Conservation (phyloP, 2,888 invertebrate species). For the Machimus atricapillus region DNA sequence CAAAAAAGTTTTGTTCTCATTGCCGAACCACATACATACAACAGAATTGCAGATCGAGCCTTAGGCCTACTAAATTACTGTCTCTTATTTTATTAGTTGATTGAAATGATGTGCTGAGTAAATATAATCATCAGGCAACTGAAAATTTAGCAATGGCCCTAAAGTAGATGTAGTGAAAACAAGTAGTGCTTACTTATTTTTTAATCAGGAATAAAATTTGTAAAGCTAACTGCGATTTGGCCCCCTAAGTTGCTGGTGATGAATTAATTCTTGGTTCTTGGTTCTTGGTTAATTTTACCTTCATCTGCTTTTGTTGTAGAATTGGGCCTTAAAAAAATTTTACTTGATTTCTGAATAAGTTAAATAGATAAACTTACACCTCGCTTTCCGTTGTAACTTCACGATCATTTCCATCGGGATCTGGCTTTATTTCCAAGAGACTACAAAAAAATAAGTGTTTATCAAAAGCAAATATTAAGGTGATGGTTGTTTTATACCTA, state of each 20-base stretch:
- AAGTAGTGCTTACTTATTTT: no score
- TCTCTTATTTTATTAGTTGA: no score
- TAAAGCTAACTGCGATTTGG: not conserved
- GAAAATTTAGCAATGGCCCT: no score
- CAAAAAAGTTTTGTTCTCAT: no score
- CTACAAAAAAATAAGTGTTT: not conserved
- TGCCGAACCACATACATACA: no score
- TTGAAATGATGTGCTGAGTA: no score
- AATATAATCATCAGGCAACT: no score
- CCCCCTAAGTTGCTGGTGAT: not conserved
- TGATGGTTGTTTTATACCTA: not conserved
- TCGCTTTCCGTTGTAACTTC: not conserved
- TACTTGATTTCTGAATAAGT: not conserved
- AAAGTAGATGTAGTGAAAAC: no score
- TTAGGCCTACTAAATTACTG: no score
- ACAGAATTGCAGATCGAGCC: no score
- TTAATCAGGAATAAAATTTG: no score
- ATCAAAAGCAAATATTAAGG: not conserved
- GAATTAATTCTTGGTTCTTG: not conserved
- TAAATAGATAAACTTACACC: not conserved
- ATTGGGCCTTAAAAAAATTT: not conserved
- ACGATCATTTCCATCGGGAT: not conserved
- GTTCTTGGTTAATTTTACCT: constrained; percentile 1
- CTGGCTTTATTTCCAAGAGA: not conserved
- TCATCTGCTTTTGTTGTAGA: not conserved